phyloP scores from a whole-genome alignment of 2,888 invertebrate genomes.

The Hirtodrosophila histrioides region DNA sequence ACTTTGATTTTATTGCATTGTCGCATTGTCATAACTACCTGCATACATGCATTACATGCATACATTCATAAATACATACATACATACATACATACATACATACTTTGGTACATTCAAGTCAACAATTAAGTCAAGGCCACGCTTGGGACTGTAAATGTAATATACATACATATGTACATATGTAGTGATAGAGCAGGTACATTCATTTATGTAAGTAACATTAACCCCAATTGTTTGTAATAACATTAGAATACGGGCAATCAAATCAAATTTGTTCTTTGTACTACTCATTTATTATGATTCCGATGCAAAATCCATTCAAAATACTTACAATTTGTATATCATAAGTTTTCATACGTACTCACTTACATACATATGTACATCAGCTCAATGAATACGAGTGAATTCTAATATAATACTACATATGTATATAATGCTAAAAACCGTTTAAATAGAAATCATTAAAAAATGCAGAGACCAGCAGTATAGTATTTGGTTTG shows the following conservation, averaged over 20 bases:
- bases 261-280: background rate
- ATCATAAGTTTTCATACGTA: no score
- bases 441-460: no score
- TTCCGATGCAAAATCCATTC: no score
- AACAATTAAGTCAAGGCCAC: background rate
- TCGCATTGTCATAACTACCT: background rate
- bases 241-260: background rate
- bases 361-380: no score
- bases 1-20: slow-evolving; percentile 2
- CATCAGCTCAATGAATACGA: no score
- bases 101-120: slow-evolving; percentile 6
- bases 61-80: background rate
- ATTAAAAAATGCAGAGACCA: no score
- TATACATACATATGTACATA: slow-evolving; percentile 15
- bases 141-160: slow-evolving; percentile 5
- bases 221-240: background rate
- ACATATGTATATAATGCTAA: no score
- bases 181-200: background rate
- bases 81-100: background rate
- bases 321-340: no score
- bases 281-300: no score
- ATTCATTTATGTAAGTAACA: background rate
- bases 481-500: no score
- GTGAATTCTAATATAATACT: no score
- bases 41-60: background rate